Base-by-base conservation (phyloP, 2,113 vertebrate genomes). In the Triplophysa siluroides region DNA sequence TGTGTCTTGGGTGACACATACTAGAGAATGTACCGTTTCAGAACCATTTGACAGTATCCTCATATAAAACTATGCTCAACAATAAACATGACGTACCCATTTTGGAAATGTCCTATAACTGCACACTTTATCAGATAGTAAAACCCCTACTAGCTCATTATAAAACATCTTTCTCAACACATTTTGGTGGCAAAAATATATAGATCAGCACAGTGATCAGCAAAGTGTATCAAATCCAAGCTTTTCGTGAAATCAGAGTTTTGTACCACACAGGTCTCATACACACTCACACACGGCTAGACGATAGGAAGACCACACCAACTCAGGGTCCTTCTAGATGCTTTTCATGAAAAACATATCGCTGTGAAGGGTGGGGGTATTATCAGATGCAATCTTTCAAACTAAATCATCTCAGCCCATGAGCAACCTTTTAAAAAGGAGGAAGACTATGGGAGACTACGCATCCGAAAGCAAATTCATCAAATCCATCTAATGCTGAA, bases 181-280 rank as follows among this genome's bases (percentile, higher is more conserved):
- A 78, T 70, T 52, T 87, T 84, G 76, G 74, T 86, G 79, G 76
- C 21, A 64, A 87, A 78, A 88, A 85, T 81, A 87, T 85, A 78
- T 82, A 84, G 84, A 81, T 86, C 76, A 86, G 81, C 79, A 82
- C 84, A 82, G 82, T 83, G 84, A 78, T 87, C 70, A 76, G 60
- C 83, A 87, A 88, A 84, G 84, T 86, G 87, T 84, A 84, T 89
- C 88, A 90, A 90, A 90, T 83, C 84, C 85, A 88, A 85, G 85
- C 86, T 81, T 86, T 77, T 75, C 72, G 86, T 89, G 88, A 90
- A 90, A 86, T 87, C 54, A 85, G 45, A 76, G 88, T 62, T 87
- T 86, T 85, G 85, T 81, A 87, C 43, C 50, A 88, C 89, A 82
- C 88, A 89, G 89, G 90, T 38, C 91, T 80, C 84, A 29, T 29